Conservation (phyloP, 2,797 vertebrate species). For the Catamblyrhynchus diadema region DNA sequence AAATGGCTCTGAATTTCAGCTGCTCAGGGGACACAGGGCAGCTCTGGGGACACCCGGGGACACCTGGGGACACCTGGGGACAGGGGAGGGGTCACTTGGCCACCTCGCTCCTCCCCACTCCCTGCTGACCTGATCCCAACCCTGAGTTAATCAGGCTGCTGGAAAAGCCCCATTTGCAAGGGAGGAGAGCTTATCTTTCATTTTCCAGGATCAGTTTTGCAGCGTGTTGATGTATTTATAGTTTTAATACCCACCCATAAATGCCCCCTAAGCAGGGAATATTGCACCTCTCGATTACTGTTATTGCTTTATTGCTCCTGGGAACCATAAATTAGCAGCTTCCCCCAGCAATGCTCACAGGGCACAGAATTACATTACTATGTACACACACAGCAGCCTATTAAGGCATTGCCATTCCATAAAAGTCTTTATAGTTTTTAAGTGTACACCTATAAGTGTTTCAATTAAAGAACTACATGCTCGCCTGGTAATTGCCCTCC, state of each 20-base stretch:
- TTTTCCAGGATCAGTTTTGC: slow-evolving; percentile 52
- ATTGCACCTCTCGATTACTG: slow-evolving; percentile 74
- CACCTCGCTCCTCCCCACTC: neutral
- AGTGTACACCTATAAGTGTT: slow-evolving; percentile 72
- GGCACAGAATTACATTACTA: slow-evolving; percentile 66
- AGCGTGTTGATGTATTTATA: slow-evolving; percentile 73
- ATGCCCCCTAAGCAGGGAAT: slow-evolving; percentile 77
- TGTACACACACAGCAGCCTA: slow-evolving; percentile 63
- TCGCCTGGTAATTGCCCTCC: slow-evolving; percentile 69
- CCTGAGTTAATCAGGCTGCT: neutral
- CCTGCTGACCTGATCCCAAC: neutral
- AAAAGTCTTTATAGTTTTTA: slow-evolving; percentile 74
- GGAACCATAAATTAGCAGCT: slow-evolving; percentile 72
- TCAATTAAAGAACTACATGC: slow-evolving; percentile 75
- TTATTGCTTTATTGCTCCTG: slow-evolving; percentile 78
- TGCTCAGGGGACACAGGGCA: neutral
- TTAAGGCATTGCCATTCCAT: slow-evolving; percentile 72
- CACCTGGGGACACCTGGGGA: neutral
- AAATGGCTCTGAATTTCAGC: neutral
- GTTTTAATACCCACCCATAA: slow-evolving; percentile 78
- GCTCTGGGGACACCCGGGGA: neutral
- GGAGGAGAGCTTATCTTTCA: slow-evolving; percentile 65
- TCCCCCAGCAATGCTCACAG: slow-evolving; percentile 60
- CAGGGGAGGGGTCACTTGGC: neutral
- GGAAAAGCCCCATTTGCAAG: slow-evolving; percentile 2